These are phyloP conservation scores for Chrysoperla carnea DNA, from an alignment of 1,140 invertebrate species.

Conservation along the genomic window DNA sequence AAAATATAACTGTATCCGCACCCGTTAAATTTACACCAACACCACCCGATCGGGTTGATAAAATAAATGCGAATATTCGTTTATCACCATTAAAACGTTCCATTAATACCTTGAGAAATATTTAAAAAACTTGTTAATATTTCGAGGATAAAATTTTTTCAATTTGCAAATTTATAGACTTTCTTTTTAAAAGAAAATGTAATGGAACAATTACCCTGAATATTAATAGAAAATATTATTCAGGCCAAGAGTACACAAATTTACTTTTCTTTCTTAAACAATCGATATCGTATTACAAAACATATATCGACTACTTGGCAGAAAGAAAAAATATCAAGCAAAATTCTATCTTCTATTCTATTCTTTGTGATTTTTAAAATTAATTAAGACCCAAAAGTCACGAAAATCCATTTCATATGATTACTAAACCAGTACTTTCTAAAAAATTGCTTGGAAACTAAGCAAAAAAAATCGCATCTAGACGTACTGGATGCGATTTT, in stretches of 20 bases:
- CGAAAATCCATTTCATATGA: too few relatives aligned
- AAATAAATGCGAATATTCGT: constrained; percentile 92
- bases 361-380: too few relatives aligned
- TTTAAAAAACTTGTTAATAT: background rate
- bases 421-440: too few relatives aligned
- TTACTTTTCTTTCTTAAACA: background rate
- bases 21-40: constrained; percentile 98
- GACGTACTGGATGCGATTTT: too few relatives aligned
- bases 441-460: too few relatives aligned
- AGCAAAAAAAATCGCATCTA: too few relatives aligned
- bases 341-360: too few relatives aligned
- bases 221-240: background rate
- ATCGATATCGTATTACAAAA: background rate
- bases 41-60: constrained; percentile 95
- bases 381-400: too few relatives aligned
- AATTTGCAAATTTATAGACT: background rate
- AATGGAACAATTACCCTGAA: background rate
- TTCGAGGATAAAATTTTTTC: background rate
- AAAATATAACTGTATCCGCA: constrained; percentile 98
- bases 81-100: constrained; percentile 94
- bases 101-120: constrained; percentile 61
- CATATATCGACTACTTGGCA: too few relatives aligned
- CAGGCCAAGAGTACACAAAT: background rate
- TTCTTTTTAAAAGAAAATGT: background rate
- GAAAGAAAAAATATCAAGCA: too few relatives aligned